Evolutionary conservation across 2,888 invertebrate species (phyloP).

Genomic region (Cryptus armator): DNA sequence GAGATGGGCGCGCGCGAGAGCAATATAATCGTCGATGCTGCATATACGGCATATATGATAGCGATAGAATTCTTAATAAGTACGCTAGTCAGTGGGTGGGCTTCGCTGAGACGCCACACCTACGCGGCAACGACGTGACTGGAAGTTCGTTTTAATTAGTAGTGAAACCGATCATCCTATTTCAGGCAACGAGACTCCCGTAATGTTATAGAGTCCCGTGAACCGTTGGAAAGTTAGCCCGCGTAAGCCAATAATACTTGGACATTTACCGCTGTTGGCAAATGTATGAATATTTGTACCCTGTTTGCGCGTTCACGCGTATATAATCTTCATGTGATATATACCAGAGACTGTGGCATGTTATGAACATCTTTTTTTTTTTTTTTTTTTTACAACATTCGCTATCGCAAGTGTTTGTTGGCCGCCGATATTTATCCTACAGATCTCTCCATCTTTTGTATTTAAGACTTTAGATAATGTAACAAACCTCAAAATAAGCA

Average conservation of each 20-base stretch:
- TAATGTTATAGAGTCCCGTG: neutral
- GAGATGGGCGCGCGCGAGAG: neutral
- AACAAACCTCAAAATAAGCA: too few relatives aligned
- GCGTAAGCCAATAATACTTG: slow-evolving; percentile 30
- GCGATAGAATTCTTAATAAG: slow-evolving; percentile 54
- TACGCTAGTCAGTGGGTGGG: slow-evolving; percentile 55
- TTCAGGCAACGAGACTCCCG: slow-evolving; percentile 49
- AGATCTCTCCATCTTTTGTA: too few relatives aligned
- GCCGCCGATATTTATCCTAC: too few relatives aligned
- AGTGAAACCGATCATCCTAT: slow-evolving; percentile 52
- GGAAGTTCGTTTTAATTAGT: slow-evolving; percentile 62
- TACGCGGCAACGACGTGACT: slow-evolving; percentile 45
- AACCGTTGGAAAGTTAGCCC: slow-evolving; percentile 6
- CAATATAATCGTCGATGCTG: slow-evolving; percentile 49
- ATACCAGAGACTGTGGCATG: too few relatives aligned
- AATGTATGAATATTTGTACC: slow-evolving; percentile 33
- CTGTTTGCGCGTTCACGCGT: neutral
- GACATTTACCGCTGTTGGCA: slow-evolving; percentile 23
- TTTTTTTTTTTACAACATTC: too few relatives aligned
- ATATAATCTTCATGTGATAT: neutral
- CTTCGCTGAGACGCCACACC: slow-evolving; percentile 53
- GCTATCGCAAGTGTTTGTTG: too few relatives aligned
- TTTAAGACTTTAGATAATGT: too few relatives aligned
- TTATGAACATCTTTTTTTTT: too few relatives aligned
- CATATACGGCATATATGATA: slow-evolving; percentile 35